Evolutionary conservation across 2,113 vertebrate genomes (phyloP).

Genomic region (Datnioides undecimradiatus): DNA sequence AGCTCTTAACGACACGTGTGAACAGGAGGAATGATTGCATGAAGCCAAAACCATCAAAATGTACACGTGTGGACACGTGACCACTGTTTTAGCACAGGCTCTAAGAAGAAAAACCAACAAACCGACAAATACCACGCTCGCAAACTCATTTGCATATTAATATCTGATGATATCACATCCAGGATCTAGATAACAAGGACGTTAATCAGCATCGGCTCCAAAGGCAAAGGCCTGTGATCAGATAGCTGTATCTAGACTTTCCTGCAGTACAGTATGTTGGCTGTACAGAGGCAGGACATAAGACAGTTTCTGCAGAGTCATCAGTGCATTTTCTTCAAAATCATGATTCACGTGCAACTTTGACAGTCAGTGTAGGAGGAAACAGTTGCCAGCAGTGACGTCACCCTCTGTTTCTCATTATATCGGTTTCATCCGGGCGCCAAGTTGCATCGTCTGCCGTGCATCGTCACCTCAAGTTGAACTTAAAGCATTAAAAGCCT

Average conservation of each 20-base stretch:
- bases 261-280: too few relatives aligned
- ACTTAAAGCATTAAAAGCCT: constrained; percentile 4
- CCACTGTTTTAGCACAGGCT: neutral
- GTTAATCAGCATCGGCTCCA: neutral
- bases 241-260: neutral
- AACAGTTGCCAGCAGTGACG: constrained; percentile 17
- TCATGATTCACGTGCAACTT: constrained; percentile 3
- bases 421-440: neutral
- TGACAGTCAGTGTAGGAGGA: constrained; percentile 33
- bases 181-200: too few relatives aligned
- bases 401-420: constrained; percentile 4
- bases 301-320: neutral
- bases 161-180: too few relatives aligned
- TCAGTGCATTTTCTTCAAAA: neutral
- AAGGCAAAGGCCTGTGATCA: neutral
- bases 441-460: neutral
- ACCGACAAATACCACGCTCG: neutral
- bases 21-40: neutral
- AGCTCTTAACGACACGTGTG: neutral
- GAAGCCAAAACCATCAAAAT: neutral
- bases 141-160: neutral
- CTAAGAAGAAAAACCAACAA: neutral
- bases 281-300: neutral
- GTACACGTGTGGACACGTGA: neutral
- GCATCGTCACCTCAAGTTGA: neutral